Base-by-base conservation (phyloP, 2,888 invertebrate genomes). In the Thereva nobilitata region DNA sequence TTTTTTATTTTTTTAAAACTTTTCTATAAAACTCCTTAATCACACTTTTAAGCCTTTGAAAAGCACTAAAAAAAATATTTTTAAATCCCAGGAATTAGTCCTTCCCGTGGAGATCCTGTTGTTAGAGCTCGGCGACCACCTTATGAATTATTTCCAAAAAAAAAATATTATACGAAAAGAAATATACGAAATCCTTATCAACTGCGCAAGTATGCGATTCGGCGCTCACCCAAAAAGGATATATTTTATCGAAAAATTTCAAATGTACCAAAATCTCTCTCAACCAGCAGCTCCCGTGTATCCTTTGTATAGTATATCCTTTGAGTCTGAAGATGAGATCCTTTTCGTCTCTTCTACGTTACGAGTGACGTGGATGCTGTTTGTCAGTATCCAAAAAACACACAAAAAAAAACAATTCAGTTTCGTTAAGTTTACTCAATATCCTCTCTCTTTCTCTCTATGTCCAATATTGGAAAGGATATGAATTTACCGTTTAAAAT, bases 121-220 rank as follows among this genome's bases (percentile, higher is more conserved):
- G 35, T 64, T 64, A 40, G 45, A 66, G 35, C 6, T 41, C 42
- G 53, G 34, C 66, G 57, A 53, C 59, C 57, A 59, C 57, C 66
- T 66, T 66, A 66, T 68, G 66, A 68, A 68, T 68, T 63, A 68
- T 68, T 63, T 42, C 44, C 35, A 8, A 35, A n/a, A 9, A 8
- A 12, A 35, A n/a, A 63, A n/a, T 1, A n/a, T 8, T 34, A 6
- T 50, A 5, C 50, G n/a, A 49, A n/a, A n/a, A n/a, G n/a, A n/a
- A 23, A 49, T 49, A 23, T 49, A 23, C 49, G 34, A 6, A 12
- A 49, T 23, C 4, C 37, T 5, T 37, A 52, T 38, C n/a, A 49
- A 35, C 7, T 70, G 69, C 69, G 69, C 69, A 70, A 70, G 69
- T 63, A 67, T 64, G 57, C 55, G 69, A 70, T 41, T 67, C 69